These are phyloP conservation scores for Taeniopygia guttata DNA, from an alignment of 2,797 vertebrate species.

Conservation along the genomic window DNA sequence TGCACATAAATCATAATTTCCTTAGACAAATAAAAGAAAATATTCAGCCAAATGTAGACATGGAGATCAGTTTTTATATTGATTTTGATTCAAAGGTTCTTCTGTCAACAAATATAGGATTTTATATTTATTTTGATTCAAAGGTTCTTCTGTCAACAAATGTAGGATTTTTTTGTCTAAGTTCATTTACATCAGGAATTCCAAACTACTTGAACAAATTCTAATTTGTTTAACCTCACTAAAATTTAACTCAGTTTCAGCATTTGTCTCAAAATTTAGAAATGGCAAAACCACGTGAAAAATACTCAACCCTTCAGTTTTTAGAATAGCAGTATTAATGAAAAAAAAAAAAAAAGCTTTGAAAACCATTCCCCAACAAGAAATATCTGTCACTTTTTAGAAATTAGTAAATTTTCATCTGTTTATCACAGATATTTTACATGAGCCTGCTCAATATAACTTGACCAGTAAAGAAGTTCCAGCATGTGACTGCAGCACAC, in stretches of 20 bases:
- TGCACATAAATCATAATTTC: background rate
- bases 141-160: background rate
- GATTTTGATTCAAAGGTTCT: background rate
- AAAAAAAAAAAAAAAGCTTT: background rate
- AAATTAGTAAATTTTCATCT: background rate
- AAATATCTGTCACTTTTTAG: background rate
- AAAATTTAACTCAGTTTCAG: background rate
- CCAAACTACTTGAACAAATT: background rate
- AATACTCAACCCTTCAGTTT: background rate
- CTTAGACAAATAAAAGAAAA: conserved; percentile 1
- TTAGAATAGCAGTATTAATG: background rate
- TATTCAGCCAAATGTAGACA: background rate
- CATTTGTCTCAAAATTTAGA: background rate
- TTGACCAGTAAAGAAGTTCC: background rate
- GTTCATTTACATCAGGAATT: background rate
- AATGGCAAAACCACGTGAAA: background rate
- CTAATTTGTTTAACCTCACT: background rate
- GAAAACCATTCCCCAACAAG: background rate
- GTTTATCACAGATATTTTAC: background rate
- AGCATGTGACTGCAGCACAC: background rate
- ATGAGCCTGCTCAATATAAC: background rate
- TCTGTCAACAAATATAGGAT: background rate
- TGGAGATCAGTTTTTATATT: background rate
- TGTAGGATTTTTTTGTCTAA: background rate
- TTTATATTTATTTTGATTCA: background rate